A percentile compares a stretch with the other conserved stretches of the same genome.
Conservation (phyloP, 2,113 vertebrate genomes). For the Triplophysa dalaica region DNA sequence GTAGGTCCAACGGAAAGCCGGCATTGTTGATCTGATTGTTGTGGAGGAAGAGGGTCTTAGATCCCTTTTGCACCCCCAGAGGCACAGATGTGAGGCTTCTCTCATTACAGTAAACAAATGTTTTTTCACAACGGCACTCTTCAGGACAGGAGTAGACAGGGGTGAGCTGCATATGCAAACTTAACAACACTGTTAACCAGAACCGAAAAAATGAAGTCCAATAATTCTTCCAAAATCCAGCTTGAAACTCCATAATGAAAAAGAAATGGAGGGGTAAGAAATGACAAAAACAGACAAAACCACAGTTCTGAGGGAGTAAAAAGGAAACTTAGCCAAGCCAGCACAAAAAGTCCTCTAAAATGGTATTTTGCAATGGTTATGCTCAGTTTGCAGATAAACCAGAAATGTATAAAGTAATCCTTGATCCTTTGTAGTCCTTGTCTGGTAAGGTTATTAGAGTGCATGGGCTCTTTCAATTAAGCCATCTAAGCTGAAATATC, state of each 20-base stretch:
- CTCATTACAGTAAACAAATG: slow-evolving; percentile 97
- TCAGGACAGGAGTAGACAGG: slow-evolving; percentile 82
- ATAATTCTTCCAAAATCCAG: slow-evolving; percentile 82
- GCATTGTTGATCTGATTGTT: slow-evolving; percentile 99
- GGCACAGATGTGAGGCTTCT: slow-evolving; percentile 98
- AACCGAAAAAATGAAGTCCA: slow-evolving; percentile 84
- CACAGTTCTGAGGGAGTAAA: slow-evolving; percentile 49
- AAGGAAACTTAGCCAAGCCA: slow-evolving; percentile 55
- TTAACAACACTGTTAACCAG: slow-evolving; percentile 87
- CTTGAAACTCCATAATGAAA: slow-evolving; percentile 88
- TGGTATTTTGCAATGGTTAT: slow-evolving; percentile 54
- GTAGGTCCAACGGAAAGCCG: slow-evolving; percentile 93
- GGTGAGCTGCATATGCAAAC: slow-evolving; percentile 84
- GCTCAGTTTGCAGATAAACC: slow-evolving; percentile 62
- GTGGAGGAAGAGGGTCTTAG: slow-evolving; percentile 94
- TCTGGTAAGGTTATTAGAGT: slow-evolving; percentile 70
- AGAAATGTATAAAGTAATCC: slow-evolving; percentile 69
- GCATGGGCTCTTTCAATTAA: slow-evolving; percentile 70
- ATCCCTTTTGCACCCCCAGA: slow-evolving; percentile 94
- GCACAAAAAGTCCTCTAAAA: slow-evolving; percentile 64
- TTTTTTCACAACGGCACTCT: slow-evolving; percentile 93
- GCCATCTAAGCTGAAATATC: slow-evolving; percentile 79
- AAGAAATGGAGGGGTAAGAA: slow-evolving; percentile 37
- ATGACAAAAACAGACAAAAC: slow-evolving; percentile 47
- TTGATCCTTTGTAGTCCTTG: slow-evolving; percentile 70